A percentile compares a stretch with the other conserved stretches of the same genome.
These are phyloP conservation scores for Aphelenchoides avenae DNA, from an alignment of 1,140 invertebrate genomes.

Conservation along the genomic window DNA sequence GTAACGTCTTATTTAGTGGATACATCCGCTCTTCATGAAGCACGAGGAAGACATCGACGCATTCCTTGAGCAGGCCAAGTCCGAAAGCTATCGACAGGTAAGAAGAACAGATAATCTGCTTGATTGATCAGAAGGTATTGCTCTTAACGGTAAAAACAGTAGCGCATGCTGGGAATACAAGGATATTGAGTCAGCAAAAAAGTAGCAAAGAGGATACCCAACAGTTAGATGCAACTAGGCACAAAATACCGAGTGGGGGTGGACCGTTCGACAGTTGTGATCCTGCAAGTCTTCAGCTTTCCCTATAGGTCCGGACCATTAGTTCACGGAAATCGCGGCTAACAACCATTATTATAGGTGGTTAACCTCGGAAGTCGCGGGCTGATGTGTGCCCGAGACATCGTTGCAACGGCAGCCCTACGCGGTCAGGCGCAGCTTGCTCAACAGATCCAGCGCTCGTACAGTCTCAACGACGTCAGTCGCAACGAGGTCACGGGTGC, in stretches of 20 bases:
- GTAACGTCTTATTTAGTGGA: constrained; percentile 31
- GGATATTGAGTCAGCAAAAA: too few species aligned
- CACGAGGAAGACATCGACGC: constrained; percentile 43
- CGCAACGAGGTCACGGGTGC: neutral
- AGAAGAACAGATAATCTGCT: neutral
- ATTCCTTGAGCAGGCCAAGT: constrained; percentile 40
- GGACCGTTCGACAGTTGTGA: neutral
- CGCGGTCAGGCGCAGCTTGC: constrained; percentile 34
- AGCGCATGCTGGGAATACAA: too few species aligned
- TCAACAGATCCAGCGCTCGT: constrained; percentile 26
- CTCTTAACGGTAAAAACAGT: neutral
- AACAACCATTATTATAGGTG: constrained; percentile 27
- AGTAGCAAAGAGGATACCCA: neutral
- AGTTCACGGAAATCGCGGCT: neutral
- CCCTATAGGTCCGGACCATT: too few species aligned
- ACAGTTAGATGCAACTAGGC: neutral
- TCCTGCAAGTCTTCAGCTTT: too few species aligned
- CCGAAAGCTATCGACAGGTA: constrained; percentile 43
- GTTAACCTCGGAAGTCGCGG: constrained; percentile 34
- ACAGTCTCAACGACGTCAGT: constrained; percentile 27
- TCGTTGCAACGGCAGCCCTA: constrained; percentile 39
- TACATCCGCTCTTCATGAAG: constrained; percentile 46
- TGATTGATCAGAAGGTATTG: neutral
- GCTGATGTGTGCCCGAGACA: constrained; percentile 31
- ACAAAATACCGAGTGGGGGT: neutral